Evolutionary conservation across 2,113 vertebrate genomes (phyloP).

Genomic region (Melanerpes formicivorus): DNA sequence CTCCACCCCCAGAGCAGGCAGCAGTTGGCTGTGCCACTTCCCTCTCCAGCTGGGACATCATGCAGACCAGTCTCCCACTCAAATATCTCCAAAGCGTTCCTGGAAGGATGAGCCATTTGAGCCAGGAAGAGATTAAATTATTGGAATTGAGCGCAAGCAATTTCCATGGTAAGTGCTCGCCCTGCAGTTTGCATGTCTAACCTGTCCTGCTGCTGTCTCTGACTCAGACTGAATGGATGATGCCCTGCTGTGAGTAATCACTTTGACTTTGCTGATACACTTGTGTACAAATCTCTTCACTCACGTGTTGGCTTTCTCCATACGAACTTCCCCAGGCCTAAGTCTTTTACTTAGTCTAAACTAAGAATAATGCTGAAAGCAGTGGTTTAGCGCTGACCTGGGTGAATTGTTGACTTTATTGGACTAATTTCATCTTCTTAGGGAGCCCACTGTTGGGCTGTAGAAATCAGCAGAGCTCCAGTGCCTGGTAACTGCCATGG

Average conservation of each 20-base stretch:
- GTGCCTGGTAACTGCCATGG: not conserved
- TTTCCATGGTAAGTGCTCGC: not conserved
- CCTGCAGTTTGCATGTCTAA: not conserved
- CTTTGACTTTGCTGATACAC: not conserved
- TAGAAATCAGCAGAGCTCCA: not conserved
- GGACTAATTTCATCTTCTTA: constrained; percentile 1
- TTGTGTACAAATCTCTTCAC: not conserved
- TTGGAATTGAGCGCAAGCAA: not conserved
- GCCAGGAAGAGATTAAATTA: constrained; percentile 36
- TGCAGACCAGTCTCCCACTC: not conserved
- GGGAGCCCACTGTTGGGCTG: not conserved
- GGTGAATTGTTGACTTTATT: not conserved
- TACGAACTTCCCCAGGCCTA: not conserved
- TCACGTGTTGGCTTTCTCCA: not conserved
- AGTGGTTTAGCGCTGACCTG: fast-evolving
- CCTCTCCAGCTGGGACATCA: not conserved
- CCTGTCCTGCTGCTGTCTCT: not conserved
- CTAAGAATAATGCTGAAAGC: not conserved
- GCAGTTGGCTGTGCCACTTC: not conserved
- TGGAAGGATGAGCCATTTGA: constrained; percentile 39
- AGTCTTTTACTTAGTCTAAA: not conserved
- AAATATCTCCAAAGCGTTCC: not conserved
- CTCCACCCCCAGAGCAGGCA: not conserved
- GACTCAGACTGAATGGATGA: not conserved
- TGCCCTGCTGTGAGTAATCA: not conserved